Base-by-base conservation (phyloP, 2,888 invertebrate species). In the Drosophila merina region DNA sequence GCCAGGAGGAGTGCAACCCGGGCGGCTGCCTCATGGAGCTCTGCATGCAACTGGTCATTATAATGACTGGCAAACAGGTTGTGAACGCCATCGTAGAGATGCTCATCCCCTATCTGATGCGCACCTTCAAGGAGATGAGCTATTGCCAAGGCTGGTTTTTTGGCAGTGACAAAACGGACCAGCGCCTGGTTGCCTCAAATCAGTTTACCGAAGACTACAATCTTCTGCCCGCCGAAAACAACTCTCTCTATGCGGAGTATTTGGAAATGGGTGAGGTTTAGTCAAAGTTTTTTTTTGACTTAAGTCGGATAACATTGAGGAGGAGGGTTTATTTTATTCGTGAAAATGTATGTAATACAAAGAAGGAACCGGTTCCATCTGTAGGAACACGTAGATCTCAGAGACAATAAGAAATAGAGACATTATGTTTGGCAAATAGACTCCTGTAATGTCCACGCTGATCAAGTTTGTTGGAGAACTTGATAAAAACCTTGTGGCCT, bases 21-120 rank as follows among this genome's bases (percentile, higher is more conserved):
- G 96, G 96, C 20, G 97, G 97, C 6, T 97, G 97, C 88, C 93
- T 97, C 70, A 95, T 96, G 92, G 97, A 97, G 91, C 92, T 97
- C 49, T 96, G 96, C 74, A 95, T 97, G 83, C 97, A 97, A 90
- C 91, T 97, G 76, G 94, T 95, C 0, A 96, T 97, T 78, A 97
- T 97, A 68, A 96, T 96, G 95, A 94, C 96, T 38, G 97, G 97
- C 66, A 97, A 97, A 89, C 97, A 97, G 92, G 94, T 95, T 1
- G 92, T 97, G 72, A 95, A 95, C 89, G 95, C 95, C 10, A 92
- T 96, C 6, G 91, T 96, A 77, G 97, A 97, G 93, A 95, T 96
- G 93, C 88, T 95, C 0, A 92, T 95, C 75, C 97, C 97, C 0
- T 90, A 93, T 66, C 77, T 93, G 33, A 92, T 89, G 68, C 94